These are phyloP conservation scores for Sepioteuthis lessoniana DNA, from an alignment of 2,888 invertebrate species.

Conservation along the genomic window DNA sequence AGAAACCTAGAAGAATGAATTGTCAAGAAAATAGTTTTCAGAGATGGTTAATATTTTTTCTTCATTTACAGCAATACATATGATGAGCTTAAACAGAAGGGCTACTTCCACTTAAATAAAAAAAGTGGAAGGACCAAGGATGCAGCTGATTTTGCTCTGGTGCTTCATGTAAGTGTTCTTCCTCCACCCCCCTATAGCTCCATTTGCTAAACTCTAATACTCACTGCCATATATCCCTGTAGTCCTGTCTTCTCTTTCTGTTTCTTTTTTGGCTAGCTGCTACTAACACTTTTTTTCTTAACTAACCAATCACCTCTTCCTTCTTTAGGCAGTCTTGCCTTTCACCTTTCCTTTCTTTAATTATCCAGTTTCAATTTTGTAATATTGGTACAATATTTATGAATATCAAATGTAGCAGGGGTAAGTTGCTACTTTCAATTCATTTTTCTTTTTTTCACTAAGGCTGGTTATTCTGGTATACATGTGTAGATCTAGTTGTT, in stretches of 20 bases:
- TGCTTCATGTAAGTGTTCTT: constrained; percentile 58
- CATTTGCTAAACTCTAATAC: neutral
- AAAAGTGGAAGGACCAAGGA: constrained; percentile 62
- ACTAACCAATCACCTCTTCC: neutral
- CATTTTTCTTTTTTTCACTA: too few species aligned
- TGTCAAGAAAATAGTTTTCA: neutral
- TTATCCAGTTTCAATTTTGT: neutral
- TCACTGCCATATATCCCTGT: neutral
- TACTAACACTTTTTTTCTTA: neutral
- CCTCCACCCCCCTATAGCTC: neutral
- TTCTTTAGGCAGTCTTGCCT: neutral
- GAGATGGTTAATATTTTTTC: constrained; percentile 38
- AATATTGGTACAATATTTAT: neutral
- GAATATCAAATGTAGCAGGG: neutral
- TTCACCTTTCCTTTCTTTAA: neutral
- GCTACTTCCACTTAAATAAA: constrained; percentile 57
- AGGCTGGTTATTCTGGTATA: too few species aligned
- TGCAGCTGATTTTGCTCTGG: constrained; percentile 65
- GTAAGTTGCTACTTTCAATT: neutral
- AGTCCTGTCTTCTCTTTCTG: neutral
- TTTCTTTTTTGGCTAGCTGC: neutral
- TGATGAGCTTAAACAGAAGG: constrained; percentile 47
- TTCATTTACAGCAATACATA: constrained; percentile 42
- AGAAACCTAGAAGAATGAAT: neutral
- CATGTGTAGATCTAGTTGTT: neutral